Percentiles rank a stretch among this genome's conserved stretches.
phyloP scores from a whole-genome alignment of 2,113 vertebrate species.

The Stegostoma tigrinum region DNA sequence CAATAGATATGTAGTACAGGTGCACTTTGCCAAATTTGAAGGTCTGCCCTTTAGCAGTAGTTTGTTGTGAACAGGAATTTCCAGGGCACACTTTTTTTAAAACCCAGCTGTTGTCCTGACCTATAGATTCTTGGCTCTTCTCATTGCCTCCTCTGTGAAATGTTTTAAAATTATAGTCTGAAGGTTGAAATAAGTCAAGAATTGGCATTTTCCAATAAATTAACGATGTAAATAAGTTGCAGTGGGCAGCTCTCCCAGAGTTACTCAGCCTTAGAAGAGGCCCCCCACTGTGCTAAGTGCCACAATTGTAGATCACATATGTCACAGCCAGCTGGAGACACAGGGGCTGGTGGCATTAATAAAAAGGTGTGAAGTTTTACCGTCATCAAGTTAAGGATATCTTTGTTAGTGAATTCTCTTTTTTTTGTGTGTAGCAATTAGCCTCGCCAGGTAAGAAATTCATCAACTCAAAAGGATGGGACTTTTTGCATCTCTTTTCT shows the following conservation, averaged over 20 bases:
- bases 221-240: background rate
- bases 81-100: background rate
- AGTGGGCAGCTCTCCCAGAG: constrained; percentile 22
- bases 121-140: background rate
- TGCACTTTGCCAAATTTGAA: background rate
- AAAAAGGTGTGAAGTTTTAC: constrained; percentile 26
- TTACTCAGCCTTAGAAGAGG: constrained; percentile 19
- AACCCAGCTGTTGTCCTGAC: background rate
- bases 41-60: background rate
- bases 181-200: background rate
- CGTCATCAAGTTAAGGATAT: constrained; percentile 7
- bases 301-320: constrained; percentile 20
- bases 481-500: background rate
- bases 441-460: background rate
- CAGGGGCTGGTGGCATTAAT: background rate
- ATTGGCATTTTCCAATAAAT: background rate
- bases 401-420: background rate
- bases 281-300: constrained; percentile 3
- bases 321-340: constrained; percentile 19
- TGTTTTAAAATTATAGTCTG: background rate
- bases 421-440: background rate
- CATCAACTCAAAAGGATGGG: background rate
- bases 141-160: background rate
- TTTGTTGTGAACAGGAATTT: background rate
- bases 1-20: background rate